These are phyloP conservation scores for Mesocentrotus franciscanus DNA, from an alignment of 53 echinoderm and acorn worm species.

Conservation along the genomic window DNA sequence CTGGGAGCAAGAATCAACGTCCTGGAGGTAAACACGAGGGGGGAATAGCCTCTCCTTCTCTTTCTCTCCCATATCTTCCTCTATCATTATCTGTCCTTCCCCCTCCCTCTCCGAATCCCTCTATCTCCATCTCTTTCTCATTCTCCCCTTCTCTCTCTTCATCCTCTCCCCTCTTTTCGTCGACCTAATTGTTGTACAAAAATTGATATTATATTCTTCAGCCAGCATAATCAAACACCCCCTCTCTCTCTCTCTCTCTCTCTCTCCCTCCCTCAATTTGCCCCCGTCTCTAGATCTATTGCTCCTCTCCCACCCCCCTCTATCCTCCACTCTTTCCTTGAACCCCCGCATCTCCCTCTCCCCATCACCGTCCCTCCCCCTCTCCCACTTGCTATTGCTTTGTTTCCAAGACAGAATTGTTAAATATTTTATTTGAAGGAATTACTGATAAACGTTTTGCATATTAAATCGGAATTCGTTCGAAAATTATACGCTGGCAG, in stretches of 20 bases:
- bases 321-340: not conserved
- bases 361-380: not conserved
- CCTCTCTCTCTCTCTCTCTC: slow-evolving; percentile 20
- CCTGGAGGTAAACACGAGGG: slow-evolving; percentile 26
- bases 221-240: not conserved
- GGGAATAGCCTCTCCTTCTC: not conserved
- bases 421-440: too few species aligned
- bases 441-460: too few species aligned
- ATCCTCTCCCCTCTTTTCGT: too few species aligned
- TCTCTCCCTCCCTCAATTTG: not conserved
- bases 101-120: not conserved
- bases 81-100: not conserved
- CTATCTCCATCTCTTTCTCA: too few species aligned
- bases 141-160: too few species aligned
- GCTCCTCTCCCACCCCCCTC: not conserved
- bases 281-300: not conserved
- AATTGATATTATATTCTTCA: not conserved
- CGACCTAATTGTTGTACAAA: too few species aligned
- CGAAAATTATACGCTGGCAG: too few species aligned
- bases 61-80: not conserved
- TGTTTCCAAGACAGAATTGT: not conserved
- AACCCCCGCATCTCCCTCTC: not conserved
- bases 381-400: not conserved
- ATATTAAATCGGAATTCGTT: too few species aligned
- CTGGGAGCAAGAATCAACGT: slow-evolving; percentile 21